Base-by-base conservation (phyloP, 2,113 vertebrate genomes). In the sheep (Ovis aries) region DNA sequence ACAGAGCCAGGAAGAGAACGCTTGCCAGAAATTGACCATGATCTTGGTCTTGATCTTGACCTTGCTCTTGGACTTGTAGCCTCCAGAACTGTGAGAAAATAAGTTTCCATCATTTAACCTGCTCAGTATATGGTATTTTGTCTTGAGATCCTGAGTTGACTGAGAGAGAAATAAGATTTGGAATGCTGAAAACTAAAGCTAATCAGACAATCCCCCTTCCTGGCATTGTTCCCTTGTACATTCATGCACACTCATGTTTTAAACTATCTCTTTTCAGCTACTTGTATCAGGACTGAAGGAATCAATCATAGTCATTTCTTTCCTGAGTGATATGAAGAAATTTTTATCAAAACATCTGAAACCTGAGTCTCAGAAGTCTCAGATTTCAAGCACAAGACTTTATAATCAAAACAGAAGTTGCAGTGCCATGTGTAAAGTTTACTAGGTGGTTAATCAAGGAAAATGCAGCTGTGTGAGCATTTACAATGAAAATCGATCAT, bases 361-460 rank as follows among this genome's bases (percentile, higher is more conserved):
- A 43, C 2, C 10, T 96, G 97, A 97, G 40, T 55, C 3, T 12
- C 14, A 86, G 16, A 64, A 11, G 15, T 62, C 89, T 95, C 59
- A 87, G 29, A 74, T 97, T 97, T 96, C 48, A 96, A 96, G 27
- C 40, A 21, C 17, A 74, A 77, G 25, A 93, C 90, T 96, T 91
- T 40, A 19, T 48, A 87, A 83, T 17, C 15, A 36, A 43, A 85
- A 60, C 71, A 81, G 36, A 97, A 95, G 9, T 91, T 90, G 74
- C n/a, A 6, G 3, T 36, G 77, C 4, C 10, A 89, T 50, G 45
- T 29, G 55, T 5, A 87, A 98, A 74, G 9, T 23, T 92, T 95
- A 97, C 27, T 83, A 9, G 14, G n/a, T 53, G 1, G 52, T 88
- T 21, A 0, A 57, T 92, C 52, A 92, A 95, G 45, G 48, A 21